phyloP scores from a whole-genome alignment of 2,113 vertebrate species.

The Carollia perspicillata region DNA sequence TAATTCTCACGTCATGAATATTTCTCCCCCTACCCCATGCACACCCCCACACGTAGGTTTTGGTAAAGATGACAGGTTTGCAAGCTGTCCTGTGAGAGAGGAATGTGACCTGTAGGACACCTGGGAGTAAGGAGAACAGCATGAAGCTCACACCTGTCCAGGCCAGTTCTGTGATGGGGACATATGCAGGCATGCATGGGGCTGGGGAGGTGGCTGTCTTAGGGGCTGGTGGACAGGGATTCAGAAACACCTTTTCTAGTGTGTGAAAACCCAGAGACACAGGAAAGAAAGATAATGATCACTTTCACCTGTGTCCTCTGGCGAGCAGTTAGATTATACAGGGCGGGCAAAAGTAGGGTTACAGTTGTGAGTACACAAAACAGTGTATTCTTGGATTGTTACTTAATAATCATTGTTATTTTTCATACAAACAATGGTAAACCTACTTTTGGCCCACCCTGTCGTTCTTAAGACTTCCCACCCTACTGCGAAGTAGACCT shows the following conservation, averaged over 20 bases:
- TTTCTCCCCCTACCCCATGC: accelerated
- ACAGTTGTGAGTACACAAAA: not conserved
- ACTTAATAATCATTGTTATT: not conserved
- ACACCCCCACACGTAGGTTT: not conserved
- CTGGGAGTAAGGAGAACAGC: accelerated
- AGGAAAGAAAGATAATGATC: not conserved
- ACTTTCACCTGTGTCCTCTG: not conserved
- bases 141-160: accelerated
- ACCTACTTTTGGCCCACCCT: not conserved
- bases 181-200: accelerated
- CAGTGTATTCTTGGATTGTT: not conserved
- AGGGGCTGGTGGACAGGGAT: accelerated
- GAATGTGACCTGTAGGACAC: not conserved
- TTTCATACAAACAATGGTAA: not conserved
- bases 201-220: accelerated
- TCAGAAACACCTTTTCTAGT: not conserved
- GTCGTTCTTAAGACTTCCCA: not conserved
- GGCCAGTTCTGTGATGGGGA: not conserved
- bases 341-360: not conserved
- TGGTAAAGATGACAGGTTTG: not conserved
- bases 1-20: not conserved
- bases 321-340: not conserved
- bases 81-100: not conserved
- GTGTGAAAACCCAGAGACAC: not conserved
- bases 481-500: not conserved